phyloP scores from a whole-genome alignment of 2,797 vertebrate species.

The Craterocephalus amniculus region DNA sequence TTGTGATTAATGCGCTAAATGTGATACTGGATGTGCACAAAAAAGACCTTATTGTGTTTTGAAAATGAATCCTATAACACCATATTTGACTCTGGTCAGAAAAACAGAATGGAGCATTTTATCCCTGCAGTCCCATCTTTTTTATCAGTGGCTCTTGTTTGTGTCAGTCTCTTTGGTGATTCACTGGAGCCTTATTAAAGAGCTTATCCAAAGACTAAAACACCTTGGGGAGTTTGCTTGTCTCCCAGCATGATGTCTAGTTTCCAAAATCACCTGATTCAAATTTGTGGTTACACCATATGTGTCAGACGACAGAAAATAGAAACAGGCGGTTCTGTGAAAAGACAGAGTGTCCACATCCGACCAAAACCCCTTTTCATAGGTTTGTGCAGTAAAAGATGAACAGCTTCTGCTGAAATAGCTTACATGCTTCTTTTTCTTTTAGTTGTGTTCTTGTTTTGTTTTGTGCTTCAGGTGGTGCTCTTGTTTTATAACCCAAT shows the following conservation, averaged over 20 bases:
- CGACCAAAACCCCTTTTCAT: slow-evolving; percentile 45
- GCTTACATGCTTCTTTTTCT: slow-evolving; percentile 22
- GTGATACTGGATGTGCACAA: neutral
- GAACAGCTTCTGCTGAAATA: slow-evolving; percentile 17
- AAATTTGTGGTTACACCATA: slow-evolving; percentile 45
- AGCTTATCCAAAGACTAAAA: slow-evolving; percentile 30
- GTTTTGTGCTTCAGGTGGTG: neutral
- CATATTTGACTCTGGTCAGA: slow-evolving; percentile 24
- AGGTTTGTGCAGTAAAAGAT: slow-evolving; percentile 42
- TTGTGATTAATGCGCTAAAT: slow-evolving; percentile 48
- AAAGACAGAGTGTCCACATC: slow-evolving; percentile 52
- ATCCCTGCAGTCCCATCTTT: slow-evolving; percentile 21
- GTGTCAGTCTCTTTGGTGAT: slow-evolving; percentile 38
- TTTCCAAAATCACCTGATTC: slow-evolving; percentile 38
- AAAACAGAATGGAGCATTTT: slow-evolving; percentile 17
- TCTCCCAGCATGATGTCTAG: slow-evolving; percentile 11
- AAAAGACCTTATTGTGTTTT: slow-evolving; percentile 2
- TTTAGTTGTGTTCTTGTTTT: neutral
- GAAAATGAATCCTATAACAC: slow-evolving; percentile 9
- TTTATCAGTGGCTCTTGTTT: slow-evolving; percentile 38
- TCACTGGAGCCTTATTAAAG: slow-evolving; percentile 60
- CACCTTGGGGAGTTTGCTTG: slow-evolving; percentile 27
- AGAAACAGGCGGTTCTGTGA: slow-evolving; percentile 48
- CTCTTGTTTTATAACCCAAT: slow-evolving; percentile 16
- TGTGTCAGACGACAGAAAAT: slow-evolving; percentile 54